Percentiles rank a stretch among this genome's conserved stretches.
These are phyloP conservation scores for Cryptoprocta ferox DNA, from an alignment of 2,797 vertebrate genomes.

Conservation along the genomic window DNA sequence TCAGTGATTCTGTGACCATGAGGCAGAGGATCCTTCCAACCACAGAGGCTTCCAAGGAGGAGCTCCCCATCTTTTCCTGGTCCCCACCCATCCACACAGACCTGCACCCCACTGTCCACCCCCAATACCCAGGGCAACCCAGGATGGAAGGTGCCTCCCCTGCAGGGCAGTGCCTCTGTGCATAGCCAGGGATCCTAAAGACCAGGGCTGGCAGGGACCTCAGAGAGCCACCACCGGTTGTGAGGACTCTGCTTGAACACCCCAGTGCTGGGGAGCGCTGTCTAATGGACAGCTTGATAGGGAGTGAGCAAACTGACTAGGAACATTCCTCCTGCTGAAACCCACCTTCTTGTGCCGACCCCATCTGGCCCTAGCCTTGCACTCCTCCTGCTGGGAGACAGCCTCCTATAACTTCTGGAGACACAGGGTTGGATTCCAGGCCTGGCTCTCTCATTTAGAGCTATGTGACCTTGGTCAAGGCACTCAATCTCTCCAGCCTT, in stretches of 20 bases:
- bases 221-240: neutral
- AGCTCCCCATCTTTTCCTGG: neutral
- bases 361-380: neutral
- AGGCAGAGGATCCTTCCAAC: neutral
- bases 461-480: neutral
- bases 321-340: neutral
- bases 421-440: neutral
- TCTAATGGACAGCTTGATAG: neutral
- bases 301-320: neutral
- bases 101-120: neutral
- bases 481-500: neutral
- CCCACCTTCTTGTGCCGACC: neutral
- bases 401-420: neutral
- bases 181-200: neutral
- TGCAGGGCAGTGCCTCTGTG: neutral
- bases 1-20: neutral
- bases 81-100: neutral
- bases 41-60: neutral
- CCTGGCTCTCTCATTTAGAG: neutral
- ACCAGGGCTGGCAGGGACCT: neutral
- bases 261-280: neutral
- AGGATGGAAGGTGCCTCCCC: neutral
- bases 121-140: neutral
- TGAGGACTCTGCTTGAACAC: neutral
- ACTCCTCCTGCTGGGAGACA: neutral